Percentiles rank a stretch among this genome's conserved stretches.
Evolutionary conservation across 2,797 vertebrate genomes (phyloP).

Genomic region (Pseudochaenichthys georgianus): DNA sequence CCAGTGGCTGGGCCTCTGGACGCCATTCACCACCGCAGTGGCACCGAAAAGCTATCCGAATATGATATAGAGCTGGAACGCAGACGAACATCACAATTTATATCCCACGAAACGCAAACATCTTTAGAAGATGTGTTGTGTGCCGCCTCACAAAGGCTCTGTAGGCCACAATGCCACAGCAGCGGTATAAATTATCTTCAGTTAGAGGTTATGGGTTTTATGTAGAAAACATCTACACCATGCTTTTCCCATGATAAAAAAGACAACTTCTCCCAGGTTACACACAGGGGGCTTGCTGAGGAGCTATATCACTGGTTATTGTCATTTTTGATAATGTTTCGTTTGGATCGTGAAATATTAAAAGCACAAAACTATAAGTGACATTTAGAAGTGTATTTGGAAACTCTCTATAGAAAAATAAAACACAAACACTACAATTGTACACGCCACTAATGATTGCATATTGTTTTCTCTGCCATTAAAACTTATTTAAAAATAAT

Average conservation of each 20-base stretch:
- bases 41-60: constrained; percentile 82
- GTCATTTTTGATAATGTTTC: neutral
- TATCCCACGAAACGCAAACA: constrained; percentile 80
- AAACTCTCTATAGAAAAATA: neutral
- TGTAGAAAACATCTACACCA: constrained; percentile 71
- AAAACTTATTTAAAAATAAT: too few species aligned
- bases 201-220: constrained; percentile 79
- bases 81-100: constrained; percentile 83
- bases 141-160: constrained; percentile 79
- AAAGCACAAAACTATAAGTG: neutral
- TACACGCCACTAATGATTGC: too few species aligned
- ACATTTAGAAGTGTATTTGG: neutral
- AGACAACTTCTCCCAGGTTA: constrained; percentile 64
- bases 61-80: constrained; percentile 81
- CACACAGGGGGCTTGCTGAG: constrained; percentile 38
- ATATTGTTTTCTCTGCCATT: too few species aligned
- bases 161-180: constrained; percentile 77
- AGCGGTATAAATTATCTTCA: constrained; percentile 80
- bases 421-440: too few species aligned
- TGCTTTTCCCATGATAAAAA: constrained; percentile 73
- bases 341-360: neutral
- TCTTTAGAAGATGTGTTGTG: constrained; percentile 85
- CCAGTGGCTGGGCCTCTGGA: constrained; percentile 78
- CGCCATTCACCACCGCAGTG: constrained; percentile 80
- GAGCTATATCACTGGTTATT: neutral